phyloP scores from a whole-genome alignment of 2,888 invertebrate species.

The Fragum fragum region DNA sequence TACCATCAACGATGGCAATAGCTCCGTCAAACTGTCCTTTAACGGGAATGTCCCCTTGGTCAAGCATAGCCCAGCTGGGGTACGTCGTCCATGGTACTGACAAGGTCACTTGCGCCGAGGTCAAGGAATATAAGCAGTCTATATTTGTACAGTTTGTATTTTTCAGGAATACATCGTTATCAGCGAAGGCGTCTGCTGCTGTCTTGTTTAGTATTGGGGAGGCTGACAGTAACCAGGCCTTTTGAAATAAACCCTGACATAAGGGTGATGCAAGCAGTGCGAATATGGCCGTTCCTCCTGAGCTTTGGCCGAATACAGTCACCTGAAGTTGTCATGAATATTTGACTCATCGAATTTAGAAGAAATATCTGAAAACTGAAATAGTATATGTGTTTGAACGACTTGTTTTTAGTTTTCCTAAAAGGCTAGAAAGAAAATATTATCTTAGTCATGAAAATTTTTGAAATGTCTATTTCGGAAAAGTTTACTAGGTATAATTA shows the following conservation, averaged over 20 bases:
- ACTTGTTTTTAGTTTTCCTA: no score
- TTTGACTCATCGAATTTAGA: no score
- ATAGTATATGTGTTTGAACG: no score
- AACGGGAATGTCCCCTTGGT: constrained; percentile 79
- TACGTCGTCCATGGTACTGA: constrained; percentile 77
- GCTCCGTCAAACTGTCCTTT: constrained; percentile 70
- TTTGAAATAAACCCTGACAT: constrained; percentile 90
- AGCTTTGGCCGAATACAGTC: constrained; percentile 94
- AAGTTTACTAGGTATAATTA: no score
- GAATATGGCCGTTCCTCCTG: constrained; percentile 94
- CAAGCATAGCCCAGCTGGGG: constrained; percentile 77
- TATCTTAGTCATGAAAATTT: no score
- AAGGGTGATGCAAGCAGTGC: constrained; percentile 90
- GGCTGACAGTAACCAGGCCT: constrained; percentile 85
- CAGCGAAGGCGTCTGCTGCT: constrained; percentile 71
- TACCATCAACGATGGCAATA: constrained; percentile 77
- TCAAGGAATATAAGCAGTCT: constrained; percentile 61
- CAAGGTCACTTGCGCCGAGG: constrained; percentile 71
- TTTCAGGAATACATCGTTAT: constrained; percentile 76
- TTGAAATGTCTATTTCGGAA: no score
- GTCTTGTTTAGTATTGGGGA: constrained; percentile 79
- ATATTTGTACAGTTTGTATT: constrained; percentile 55
- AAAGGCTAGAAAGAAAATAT: no score
- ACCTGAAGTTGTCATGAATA: constrained; percentile 88
- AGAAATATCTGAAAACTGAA: no score